phyloP scores from a whole-genome alignment of 2,888 invertebrate species.

The Nebria salina region DNA sequence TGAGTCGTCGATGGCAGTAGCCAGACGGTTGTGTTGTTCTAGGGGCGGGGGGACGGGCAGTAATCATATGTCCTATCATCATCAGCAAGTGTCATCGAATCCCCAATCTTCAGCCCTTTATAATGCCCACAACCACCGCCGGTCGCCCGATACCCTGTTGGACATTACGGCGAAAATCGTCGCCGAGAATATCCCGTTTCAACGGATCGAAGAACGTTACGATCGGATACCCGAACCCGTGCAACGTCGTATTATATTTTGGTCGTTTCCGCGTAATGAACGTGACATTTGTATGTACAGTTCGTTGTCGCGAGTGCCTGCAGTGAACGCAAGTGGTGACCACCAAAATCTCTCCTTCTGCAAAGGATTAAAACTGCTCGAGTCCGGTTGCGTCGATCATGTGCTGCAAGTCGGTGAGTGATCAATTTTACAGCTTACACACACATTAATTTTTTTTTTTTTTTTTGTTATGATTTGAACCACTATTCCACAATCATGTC shows the following conservation, averaged over 20 bases:
- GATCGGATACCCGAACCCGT: constrained; percentile 90
- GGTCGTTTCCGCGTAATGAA: constrained; percentile 89
- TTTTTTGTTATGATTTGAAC: too few relatives aligned
- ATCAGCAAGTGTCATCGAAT: constrained; percentile 20
- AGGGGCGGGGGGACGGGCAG: constrained; percentile 52
- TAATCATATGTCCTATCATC: constrained; percentile 35
- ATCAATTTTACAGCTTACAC: background rate
- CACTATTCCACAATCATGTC: too few relatives aligned
- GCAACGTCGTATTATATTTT: constrained; percentile 86
- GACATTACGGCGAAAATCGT: constrained; percentile 86
- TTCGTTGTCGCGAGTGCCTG: constrained; percentile 72
- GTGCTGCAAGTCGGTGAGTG: constrained; percentile 90
- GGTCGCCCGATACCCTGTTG: constrained; percentile 76
- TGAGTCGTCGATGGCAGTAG: constrained; percentile 60
- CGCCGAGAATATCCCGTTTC: constrained; percentile 86
- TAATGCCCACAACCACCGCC: constrained; percentile 45
- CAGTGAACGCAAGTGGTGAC: constrained; percentile 56
- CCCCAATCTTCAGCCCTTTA: constrained; percentile 33
- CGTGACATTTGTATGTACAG: constrained; percentile 91
- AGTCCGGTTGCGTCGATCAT: constrained; percentile 83
- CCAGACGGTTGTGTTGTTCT: constrained; percentile 65
- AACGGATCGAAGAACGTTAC: constrained; percentile 86
- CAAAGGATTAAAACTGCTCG: constrained; percentile 84
- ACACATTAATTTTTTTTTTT: too few relatives aligned
- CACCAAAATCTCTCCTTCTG: constrained; percentile 81